Percentiles rank a stretch among this genome's conserved stretches.
phyloP scores from a whole-genome alignment of 2,888 invertebrate genomes.

The Diploptera punctata region DNA sequence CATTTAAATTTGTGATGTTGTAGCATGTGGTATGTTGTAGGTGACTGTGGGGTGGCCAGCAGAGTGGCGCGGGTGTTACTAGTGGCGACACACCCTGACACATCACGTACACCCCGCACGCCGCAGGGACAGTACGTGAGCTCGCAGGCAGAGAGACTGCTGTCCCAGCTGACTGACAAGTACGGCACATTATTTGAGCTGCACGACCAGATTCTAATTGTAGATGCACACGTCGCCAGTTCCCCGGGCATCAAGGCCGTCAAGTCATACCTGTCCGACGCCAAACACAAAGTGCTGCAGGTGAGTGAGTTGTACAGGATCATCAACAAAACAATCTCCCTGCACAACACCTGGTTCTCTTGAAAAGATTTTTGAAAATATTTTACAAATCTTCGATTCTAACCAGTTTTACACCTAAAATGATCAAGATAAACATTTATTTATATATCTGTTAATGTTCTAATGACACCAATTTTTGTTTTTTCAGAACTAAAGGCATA shows the following conservation, averaged over 20 bases:
- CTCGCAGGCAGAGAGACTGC: constrained; percentile 60
- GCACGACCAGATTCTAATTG: constrained; percentile 61
- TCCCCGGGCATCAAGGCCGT: constrained; percentile 67
- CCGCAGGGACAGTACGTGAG: constrained; percentile 64
- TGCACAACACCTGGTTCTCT: too few relatives aligned
- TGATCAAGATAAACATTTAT: too few relatives aligned
- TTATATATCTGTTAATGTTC: too few relatives aligned
- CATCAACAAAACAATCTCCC: too few relatives aligned
- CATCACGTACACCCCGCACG: constrained; percentile 58
- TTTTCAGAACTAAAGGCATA: too few relatives aligned
- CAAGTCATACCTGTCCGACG: constrained; percentile 60
- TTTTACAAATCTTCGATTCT: too few relatives aligned
- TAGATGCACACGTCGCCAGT: constrained; percentile 68
- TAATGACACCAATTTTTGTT: too few relatives aligned
- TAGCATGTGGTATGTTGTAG: constrained; percentile 52
- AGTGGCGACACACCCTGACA: constrained; percentile 69
- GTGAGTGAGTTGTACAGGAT: too few relatives aligned
- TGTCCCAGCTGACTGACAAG: constrained; percentile 56
- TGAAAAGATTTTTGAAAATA: too few relatives aligned
- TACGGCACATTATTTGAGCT: constrained; percentile 66
- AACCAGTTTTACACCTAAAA: too few relatives aligned
- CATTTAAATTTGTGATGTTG: too few relatives aligned
- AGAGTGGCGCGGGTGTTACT: constrained; percentile 62
- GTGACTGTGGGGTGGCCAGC: constrained; percentile 63
- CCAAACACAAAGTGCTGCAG: constrained; percentile 61